Conservation (phyloP, 2,113 vertebrate genomes). For the Oceanites oceanicus region DNA sequence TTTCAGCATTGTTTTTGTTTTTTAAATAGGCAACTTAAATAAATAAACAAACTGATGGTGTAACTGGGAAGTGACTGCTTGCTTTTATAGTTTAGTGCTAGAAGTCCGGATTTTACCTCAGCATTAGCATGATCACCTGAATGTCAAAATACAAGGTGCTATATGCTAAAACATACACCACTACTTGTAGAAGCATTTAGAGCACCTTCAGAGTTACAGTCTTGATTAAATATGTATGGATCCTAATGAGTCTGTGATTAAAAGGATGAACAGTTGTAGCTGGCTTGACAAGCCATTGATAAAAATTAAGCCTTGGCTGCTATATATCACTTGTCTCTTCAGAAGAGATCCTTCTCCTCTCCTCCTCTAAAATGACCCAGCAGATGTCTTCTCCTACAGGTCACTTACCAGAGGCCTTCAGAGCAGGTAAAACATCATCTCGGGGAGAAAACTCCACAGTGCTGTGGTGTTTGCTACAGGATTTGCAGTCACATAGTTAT, state of each 20-base stretch:
- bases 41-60: neutral
- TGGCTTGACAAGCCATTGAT: neutral
- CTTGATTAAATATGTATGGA: neutral
- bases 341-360: neutral
- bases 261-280: neutral
- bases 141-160: conserved; percentile 1
- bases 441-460: neutral
- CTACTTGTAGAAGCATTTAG: neutral
- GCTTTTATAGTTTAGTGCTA: neutral
- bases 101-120: neutral
- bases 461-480: neutral
- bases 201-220: neutral
- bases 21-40: neutral
- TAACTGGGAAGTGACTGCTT: neutral
- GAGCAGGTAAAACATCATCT: neutral
- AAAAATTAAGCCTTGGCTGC: neutral
- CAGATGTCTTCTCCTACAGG: neutral
- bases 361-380: neutral
- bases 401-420: neutral
- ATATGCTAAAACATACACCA: neutral
- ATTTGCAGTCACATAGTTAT: neutral
- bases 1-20: neutral
- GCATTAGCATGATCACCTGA: neutral
- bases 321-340: neutral
- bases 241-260: neutral